Evolutionary conservation across 2,888 invertebrate species (phyloP), one percentile per base, ranked within the genome.

Genomic region (Rhodophaea formosa): DNA sequence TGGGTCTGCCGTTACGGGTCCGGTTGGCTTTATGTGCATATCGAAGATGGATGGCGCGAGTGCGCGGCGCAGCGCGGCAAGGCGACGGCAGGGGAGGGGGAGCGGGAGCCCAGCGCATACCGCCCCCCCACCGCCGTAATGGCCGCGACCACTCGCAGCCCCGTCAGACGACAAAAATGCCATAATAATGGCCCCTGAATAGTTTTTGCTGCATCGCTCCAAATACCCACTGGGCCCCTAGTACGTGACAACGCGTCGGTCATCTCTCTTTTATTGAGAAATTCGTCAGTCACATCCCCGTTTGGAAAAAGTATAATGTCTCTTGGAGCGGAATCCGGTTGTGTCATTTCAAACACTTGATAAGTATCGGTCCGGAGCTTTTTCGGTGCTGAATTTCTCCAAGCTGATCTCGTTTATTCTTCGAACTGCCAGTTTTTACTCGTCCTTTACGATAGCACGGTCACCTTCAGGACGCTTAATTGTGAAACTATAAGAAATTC

Each of bases 91-190:
- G 56, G 63, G 61, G 63, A 67, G 62, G 70, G 63, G 61, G 59
- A 65, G 71, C 10, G 65, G 66, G 66, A 61, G 59, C 59, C 59
- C 55, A 60, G 64, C 70, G 67, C 70, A 74, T 71, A 63, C 75
- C 77, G 68, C n/a, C 75, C 70, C 75, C 73, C 78, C 80, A 57
- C 79, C 77, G 64, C 77, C 72, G 79, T 86, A 86, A 91, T 87
- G 90, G 90, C 88, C 86, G 88, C 88, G 83, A 82, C 86, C 82
- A 84, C 82, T 82, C 80, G 83, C 74, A 81, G 80, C 84, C 86
- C 87, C 82, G 87, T 88, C 89, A 91, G 89, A 89, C 90, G 92
- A 91, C 91, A 92, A 92, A 92, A 91, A 91, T 91, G 92, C 91
- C 87, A 91, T 91, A 88, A 90, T 90, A 89, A 91, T 90, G 90